Base-by-base conservation (phyloP, 53 echinoderm and acorn worm species). In the Paracentrotus lividus region DNA sequence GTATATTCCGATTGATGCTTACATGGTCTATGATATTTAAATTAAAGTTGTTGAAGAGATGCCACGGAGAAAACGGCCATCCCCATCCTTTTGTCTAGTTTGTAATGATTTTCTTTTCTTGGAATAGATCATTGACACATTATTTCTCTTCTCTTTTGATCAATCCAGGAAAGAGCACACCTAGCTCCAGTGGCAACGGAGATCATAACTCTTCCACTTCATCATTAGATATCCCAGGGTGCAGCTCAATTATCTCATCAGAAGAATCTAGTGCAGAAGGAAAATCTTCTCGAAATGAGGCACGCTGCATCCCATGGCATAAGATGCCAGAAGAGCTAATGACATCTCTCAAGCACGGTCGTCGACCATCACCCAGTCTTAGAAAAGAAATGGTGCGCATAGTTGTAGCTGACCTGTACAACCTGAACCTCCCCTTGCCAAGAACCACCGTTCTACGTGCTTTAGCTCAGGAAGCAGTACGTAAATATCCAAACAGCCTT, bases 251-350 rank as follows among this genome's bases (percentile, higher is more conserved):
- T 0, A 34, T 24, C 34, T 45, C 49, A 52, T 87, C 51, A 34
- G 33, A 55, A 87, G 47, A 87, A 87, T 49, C 47, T 87, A 87
- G 27, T 31, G 24, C 66, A 31, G 67, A 69, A 90, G 90, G 68
- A 51, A 90, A 72, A 67, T 68, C 91, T 65, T 27, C 67, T 34
- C 90, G 65, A 90, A 72, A 20, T 67, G 52, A 42, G 52, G 67
- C 40, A 72, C 44, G 67, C 66, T 47, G 69, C 52, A 90, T 90
- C 69, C 91, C 91, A 23, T 90, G 91, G 91, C 24, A 52, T 72
- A 90, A 90, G 52, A 90, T 90, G 91, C 68, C 91, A 42, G 72
- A 90, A 72, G 91, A 90, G 68, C 91, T 90, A 66, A 42, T 90
- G 69, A 44, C 67, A 90, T 66, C 66, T 90, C 67, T 90, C 42